Evolutionary conservation across 1,140 invertebrate genomes (phyloP).

Genomic region (Drosophila biarmipes): DNA sequence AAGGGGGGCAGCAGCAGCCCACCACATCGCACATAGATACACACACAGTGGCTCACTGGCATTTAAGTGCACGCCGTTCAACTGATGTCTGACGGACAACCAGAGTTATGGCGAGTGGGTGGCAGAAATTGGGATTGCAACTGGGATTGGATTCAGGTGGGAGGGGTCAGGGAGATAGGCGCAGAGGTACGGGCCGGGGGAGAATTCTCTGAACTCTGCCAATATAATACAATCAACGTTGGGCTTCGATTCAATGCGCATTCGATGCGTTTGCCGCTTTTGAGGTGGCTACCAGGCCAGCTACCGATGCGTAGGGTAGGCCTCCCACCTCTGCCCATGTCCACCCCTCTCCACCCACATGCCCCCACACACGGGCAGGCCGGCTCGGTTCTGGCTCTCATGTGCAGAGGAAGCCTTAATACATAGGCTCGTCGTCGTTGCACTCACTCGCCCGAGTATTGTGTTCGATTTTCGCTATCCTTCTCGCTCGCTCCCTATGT

Average conservation of each 20-base stretch:
- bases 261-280: slow-evolving; percentile 73
- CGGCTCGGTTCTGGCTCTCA: slow-evolving; percentile 54
- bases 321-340: slow-evolving; percentile 16
- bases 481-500: slow-evolving; percentile 42
- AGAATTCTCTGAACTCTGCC: slow-evolving; percentile 37
- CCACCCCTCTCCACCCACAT: slow-evolving; percentile 3
- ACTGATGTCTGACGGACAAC: slow-evolving; percentile 57
- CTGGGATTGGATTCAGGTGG: background rate
- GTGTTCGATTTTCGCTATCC: slow-evolving; percentile 32
- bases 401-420: slow-evolving; percentile 58
- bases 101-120: slow-evolving; percentile 28
- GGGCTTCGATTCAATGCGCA: slow-evolving; percentile 73
- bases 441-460: slow-evolving; percentile 45
- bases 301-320: slow-evolving; percentile 68
- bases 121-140: slow-evolving; percentile 1
- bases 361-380: slow-evolving; percentile 21
- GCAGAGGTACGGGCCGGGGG: no score
- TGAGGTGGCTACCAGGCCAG: slow-evolving; percentile 42
- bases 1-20: slow-evolving; percentile 15
- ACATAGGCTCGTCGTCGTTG: slow-evolving; percentile 71
- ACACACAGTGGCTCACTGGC: slow-evolving; percentile 18
- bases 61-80: slow-evolving; percentile 65
- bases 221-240: slow-evolving; percentile 81
- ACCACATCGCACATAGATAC: background rate
- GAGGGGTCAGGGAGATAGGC: no score